Evolutionary conservation across 1,140 invertebrate genomes (phyloP).

Genomic region (Drosophila nasuta): DNA sequence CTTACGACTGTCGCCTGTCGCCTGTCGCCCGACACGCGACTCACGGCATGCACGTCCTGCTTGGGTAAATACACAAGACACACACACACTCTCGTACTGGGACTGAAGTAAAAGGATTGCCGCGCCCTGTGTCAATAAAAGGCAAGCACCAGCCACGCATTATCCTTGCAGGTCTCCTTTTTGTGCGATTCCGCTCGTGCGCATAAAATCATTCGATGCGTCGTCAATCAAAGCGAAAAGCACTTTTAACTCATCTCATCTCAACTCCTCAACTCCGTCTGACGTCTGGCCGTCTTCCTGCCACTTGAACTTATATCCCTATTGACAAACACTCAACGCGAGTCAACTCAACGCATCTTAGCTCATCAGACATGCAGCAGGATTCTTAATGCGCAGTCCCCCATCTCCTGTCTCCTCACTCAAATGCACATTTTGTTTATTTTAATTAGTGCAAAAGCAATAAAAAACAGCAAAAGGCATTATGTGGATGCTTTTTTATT

Average conservation of each 20-base stretch:
- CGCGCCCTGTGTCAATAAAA: constrained; percentile 67
- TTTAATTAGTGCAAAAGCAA: constrained; percentile 69
- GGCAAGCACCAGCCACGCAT: constrained; percentile 62
- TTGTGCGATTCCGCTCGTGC: constrained; percentile 66
- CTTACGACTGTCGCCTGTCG: constrained; percentile 13
- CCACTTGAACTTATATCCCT: constrained; percentile 49
- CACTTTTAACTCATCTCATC: constrained; percentile 48
- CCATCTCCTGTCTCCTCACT: constrained; percentile 18
- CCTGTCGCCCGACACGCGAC: constrained; percentile 63
- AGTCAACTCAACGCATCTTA: constrained; percentile 53
- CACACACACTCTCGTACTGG: constrained; percentile 7
- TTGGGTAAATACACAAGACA: constrained; percentile 59
- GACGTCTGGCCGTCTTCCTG: neutral
- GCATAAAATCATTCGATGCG: constrained; percentile 80
- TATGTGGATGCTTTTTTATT: constrained; percentile 26
- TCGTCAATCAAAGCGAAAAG: constrained; percentile 77
- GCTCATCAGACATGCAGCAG: constrained; percentile 78
- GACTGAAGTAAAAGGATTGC: constrained; percentile 62
- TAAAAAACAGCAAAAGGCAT: constrained; percentile 34
- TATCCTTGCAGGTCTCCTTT: constrained; percentile 64
- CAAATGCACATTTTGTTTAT: constrained; percentile 77
- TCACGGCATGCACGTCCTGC: constrained; percentile 64
- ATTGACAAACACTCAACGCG: constrained; percentile 54
- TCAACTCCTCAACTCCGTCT: neutral
- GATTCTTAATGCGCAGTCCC: constrained; percentile 51